These are phyloP conservation scores for Pristionchus pacificus DNA, from an alignment of 1,140 invertebrate species.

Conservation along the genomic window DNA sequence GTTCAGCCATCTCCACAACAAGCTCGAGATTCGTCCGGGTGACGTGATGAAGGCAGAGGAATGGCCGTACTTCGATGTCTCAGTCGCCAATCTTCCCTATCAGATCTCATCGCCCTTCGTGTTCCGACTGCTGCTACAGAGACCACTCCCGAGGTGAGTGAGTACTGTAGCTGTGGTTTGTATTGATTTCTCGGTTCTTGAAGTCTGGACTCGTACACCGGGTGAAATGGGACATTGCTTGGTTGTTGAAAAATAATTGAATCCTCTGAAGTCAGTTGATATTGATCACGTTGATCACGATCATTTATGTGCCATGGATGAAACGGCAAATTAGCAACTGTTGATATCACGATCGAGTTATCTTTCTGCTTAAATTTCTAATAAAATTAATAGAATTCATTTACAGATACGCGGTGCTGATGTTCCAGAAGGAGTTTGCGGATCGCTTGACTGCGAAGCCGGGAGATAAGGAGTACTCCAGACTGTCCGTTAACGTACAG, in stretches of 20 bases:
- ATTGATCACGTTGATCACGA: no score
- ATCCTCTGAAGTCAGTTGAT: no score
- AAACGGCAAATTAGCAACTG: no score
- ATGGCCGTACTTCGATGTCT: constrained; percentile 96
- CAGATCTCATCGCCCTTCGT: constrained; percentile 94
- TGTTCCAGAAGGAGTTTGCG: constrained; percentile 99
- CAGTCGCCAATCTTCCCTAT: constrained; percentile 98
- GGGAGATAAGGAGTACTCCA: constrained; percentile 93
- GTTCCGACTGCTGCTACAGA: constrained; percentile 90
- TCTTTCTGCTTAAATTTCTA: no score
- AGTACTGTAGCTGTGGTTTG: not conserved
- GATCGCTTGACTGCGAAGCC: constrained; percentile 91
- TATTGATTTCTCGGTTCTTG: no score
- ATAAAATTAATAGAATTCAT: constrained; percentile 25
- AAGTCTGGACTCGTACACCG: no score
- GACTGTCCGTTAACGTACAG: constrained; percentile 93
- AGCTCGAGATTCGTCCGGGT: constrained; percentile 86
- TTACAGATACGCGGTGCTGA: constrained; percentile 88
- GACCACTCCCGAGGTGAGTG: constrained; percentile 62
- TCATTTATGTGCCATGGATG: no score
- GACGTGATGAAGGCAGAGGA: constrained; percentile 85
- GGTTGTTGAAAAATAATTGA: no score
- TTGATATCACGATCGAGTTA: no score
- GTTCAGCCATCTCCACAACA: constrained; percentile 69
- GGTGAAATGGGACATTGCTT: no score